Conservation (phyloP, 2,113 vertebrate species). For the Brienomyrus longianalis region DNA sequence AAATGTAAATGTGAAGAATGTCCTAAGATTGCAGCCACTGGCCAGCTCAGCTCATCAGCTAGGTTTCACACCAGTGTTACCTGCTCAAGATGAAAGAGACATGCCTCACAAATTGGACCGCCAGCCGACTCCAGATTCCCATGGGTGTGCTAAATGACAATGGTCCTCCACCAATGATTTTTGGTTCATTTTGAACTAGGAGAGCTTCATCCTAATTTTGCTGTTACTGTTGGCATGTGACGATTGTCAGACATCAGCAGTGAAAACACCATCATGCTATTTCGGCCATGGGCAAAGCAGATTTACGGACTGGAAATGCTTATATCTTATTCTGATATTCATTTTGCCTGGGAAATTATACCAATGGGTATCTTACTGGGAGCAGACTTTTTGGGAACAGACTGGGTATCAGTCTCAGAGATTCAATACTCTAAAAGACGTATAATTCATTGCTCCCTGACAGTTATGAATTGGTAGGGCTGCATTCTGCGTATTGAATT, state of each 20-base stretch:
- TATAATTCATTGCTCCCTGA: background rate
- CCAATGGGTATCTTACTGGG: background rate
- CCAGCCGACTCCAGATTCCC: background rate
- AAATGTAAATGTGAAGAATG: background rate
- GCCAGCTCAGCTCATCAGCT: background rate
- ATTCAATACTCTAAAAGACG: background rate
- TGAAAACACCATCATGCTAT: background rate
- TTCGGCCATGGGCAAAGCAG: background rate
- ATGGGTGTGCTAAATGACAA: background rate
- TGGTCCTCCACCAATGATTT: background rate
- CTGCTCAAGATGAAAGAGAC: background rate
- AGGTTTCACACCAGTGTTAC: background rate
- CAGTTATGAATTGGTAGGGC: background rate
- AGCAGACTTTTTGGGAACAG: background rate
- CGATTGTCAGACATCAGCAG: background rate
- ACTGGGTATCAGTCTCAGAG: background rate
- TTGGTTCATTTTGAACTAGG: background rate
- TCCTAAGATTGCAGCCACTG: background rate
- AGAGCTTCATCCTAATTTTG: background rate
- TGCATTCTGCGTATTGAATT: constrained; percentile 10
- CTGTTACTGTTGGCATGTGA: background rate
- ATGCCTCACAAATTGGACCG: background rate
- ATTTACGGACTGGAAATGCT: background rate
- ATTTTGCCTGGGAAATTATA: background rate
- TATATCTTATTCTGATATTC: background rate